A percentile compares a stretch with the other conserved stretches of the same genome.
phyloP scores from a whole-genome alignment of 1,140 invertebrate species.

The Whitmania pigra region DNA sequence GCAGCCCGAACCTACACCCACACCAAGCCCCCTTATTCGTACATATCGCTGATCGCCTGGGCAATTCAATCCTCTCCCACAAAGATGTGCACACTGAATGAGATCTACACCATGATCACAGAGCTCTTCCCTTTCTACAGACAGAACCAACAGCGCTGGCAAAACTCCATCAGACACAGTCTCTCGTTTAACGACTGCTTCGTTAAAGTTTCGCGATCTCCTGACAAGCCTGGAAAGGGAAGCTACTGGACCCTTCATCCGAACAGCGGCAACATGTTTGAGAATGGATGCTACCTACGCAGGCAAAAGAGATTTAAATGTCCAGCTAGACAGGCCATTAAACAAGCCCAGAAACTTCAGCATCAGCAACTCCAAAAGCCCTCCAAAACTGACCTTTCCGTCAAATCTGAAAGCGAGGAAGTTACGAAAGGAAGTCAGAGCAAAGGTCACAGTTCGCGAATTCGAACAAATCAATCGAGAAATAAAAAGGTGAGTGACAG shows the following conservation, averaged over 20 bases:
- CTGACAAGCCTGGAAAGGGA: constrained; percentile 87
- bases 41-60: constrained; percentile 98
- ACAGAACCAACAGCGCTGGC: constrained; percentile 92
- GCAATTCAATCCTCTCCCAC: constrained; percentile 89
- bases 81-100: constrained; percentile 90
- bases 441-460: not conserved
- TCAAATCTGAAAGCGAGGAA: not conserved
- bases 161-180: constrained; percentile 89
- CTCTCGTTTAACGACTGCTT: constrained; percentile 96
- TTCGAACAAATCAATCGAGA: not conserved
- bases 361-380: not conserved
- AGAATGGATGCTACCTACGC: constrained; percentile 93
- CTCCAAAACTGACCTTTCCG: not conserved
- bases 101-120: constrained; percentile 99
- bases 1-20: constrained; percentile 10
- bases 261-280: constrained; percentile 98
- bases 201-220: constrained; percentile 91
- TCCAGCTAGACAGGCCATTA: constrained; percentile 58
- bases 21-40: constrained; percentile 87
- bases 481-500: not conserved
- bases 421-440: not conserved
- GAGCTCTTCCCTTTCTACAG: constrained; percentile 87
- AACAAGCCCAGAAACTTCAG: constrained; percentile 13
- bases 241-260: constrained; percentile 97
- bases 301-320: constrained; percentile 97